Percentiles rank a stretch among this genome's conserved stretches.
Evolutionary conservation across 1,140 invertebrate species (phyloP).

Genomic region (Ptiloglossa arizonensis): DNA sequence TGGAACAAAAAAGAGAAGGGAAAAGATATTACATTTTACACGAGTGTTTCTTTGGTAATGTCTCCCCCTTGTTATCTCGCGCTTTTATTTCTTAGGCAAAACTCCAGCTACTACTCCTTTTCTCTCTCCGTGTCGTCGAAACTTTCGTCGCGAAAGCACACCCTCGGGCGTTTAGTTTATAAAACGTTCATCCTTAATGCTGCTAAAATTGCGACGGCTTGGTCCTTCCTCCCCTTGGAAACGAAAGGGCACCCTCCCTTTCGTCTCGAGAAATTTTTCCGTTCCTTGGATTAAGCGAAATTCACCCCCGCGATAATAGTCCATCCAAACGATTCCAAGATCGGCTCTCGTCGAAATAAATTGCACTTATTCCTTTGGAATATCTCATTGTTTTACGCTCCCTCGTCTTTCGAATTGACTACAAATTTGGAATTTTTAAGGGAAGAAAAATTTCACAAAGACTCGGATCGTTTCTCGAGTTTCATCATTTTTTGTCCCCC

Average conservation of each 20-base stretch:
- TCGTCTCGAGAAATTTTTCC: slow-evolving; percentile 27
- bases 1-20: background rate
- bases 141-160: slow-evolving; percentile 55
- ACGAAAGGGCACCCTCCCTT: background rate
- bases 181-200: slow-evolving; percentile 69
- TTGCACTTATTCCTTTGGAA: too few relatives aligned
- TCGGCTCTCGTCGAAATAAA: too few relatives aligned
- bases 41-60: slow-evolving; percentile 48
- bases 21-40: slow-evolving; percentile 47
- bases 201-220: slow-evolving; percentile 63
- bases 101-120: slow-evolving; percentile 30
- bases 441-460: too few relatives aligned
- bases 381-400: too few relatives aligned
- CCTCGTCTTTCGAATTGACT: too few relatives aligned
- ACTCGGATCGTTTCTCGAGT: too few relatives aligned
- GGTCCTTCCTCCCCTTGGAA: slow-evolving; percentile 37
- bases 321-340: too few relatives aligned
- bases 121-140: slow-evolving; percentile 54
- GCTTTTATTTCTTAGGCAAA: slow-evolving; percentile 49
- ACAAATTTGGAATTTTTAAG: too few relatives aligned
- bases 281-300: background rate
- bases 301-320: too few relatives aligned
- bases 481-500: too few relatives aligned
- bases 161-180: slow-evolving; percentile 59
- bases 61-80: slow-evolving; percentile 46